phyloP scores from a whole-genome alignment of 92 coral and sea anemone genomes.

The Heteractis magnifica region DNA sequence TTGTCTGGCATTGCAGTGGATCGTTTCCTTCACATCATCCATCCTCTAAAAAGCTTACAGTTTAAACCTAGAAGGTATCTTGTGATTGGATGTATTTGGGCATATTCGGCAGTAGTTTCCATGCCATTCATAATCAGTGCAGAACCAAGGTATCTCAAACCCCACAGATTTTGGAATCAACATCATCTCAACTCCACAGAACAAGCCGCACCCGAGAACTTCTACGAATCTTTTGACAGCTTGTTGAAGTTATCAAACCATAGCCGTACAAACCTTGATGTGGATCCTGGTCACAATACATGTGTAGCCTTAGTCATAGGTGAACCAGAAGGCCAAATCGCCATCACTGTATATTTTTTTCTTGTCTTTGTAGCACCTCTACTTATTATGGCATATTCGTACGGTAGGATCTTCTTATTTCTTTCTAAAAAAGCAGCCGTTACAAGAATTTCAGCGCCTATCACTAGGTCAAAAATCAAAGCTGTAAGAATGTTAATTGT shows the following conservation, averaged over 20 bases:
- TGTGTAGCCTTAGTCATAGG: neutral
- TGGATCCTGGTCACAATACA: neutral
- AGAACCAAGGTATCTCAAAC: neutral
- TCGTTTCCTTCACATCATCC: neutral
- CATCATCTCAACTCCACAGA: neutral
- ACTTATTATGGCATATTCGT: neutral
- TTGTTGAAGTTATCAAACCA: neutral
- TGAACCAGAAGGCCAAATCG: neutral
- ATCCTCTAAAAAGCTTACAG: neutral
- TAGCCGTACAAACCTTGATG: neutral
- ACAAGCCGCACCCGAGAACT: neutral
- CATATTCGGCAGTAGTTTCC: neutral
- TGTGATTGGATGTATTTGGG: neutral
- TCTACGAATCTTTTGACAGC: neutral
- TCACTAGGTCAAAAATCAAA: neutral
- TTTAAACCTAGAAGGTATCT: neutral
- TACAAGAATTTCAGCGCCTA: neutral
- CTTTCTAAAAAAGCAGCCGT: neutral
- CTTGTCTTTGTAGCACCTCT: neutral
- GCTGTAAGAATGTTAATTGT: neutral
- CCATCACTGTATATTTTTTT: neutral
- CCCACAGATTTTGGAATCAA: neutral
- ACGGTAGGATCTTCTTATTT: neutral
- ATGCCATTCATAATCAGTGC: neutral
- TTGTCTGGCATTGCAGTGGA: neutral